phyloP scores from a whole-genome alignment of 2,888 invertebrate genomes.

The Ophraella communa region DNA sequence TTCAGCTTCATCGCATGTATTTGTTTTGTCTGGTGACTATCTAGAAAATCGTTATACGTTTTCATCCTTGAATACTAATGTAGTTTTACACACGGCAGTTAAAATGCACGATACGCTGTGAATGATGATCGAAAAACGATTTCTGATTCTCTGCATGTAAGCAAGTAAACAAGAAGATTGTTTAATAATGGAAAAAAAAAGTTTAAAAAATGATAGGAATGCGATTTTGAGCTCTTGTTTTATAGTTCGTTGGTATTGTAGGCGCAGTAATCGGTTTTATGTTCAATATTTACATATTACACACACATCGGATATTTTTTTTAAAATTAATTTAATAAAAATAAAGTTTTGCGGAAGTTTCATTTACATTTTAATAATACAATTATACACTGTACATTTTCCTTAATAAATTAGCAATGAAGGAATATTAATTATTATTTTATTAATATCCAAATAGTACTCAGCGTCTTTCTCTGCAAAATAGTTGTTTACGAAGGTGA shows the following conservation, averaged over 20 bases:
- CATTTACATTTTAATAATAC: too few species aligned
- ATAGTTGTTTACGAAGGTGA: too few species aligned
- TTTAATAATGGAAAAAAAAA: not conserved
- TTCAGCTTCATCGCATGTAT: not conserved
- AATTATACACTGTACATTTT: too few species aligned
- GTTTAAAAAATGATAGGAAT: not conserved
- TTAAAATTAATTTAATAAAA: too few species aligned
- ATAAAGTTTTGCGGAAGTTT: too few species aligned
- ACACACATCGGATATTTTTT: too few species aligned
- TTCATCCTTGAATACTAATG: constrained; percentile 19
- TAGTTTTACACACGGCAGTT: constrained; percentile 11
- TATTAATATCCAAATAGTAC: too few species aligned
- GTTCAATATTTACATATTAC: too few species aligned
- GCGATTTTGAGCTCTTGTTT: not conserved
- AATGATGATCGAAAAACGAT: constrained; percentile 13
- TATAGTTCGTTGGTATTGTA: not conserved
- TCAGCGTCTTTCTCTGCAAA: too few species aligned
- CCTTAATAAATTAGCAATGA: too few species aligned
- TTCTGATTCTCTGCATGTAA: constrained; percentile 9
- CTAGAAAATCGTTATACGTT: constrained; percentile 11
- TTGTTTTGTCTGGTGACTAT: constrained; percentile 6
- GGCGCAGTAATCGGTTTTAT: too few species aligned
- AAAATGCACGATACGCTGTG: constrained; percentile 11
- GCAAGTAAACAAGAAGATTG: not conserved
- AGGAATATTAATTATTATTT: too few species aligned